Percentiles rank a stretch among this genome's conserved stretches.
These are phyloP conservation scores for Chiroxiphia lanceolata DNA, from an alignment of 2,797 vertebrate genomes.

Conservation along the genomic window DNA sequence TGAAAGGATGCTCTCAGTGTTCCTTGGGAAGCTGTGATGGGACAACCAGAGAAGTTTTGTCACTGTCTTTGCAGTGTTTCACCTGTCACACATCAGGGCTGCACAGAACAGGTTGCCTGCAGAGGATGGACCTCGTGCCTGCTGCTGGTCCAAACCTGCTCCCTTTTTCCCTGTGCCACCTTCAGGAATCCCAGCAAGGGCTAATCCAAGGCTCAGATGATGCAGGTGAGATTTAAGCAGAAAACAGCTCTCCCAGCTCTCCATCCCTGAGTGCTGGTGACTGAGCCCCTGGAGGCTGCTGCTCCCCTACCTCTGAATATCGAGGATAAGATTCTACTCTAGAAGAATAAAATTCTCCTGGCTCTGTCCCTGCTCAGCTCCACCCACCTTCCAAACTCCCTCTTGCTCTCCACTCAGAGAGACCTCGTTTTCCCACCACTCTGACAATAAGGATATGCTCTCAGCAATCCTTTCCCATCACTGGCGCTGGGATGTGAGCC, in stretches of 20 bases:
- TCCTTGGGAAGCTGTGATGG: neutral
- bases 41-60: accelerated
- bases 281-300: neutral
- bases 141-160: neutral
- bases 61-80: neutral
- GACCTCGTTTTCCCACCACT: neutral
- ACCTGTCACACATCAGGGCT: no score
- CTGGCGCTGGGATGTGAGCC: neutral
- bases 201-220: neutral
- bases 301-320: neutral
- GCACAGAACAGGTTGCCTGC: neutral
- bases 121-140: neutral
- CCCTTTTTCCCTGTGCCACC: neutral
- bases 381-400: neutral
- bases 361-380: neutral
- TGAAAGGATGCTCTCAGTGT: neutral
- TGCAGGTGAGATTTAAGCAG: neutral
- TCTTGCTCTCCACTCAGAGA: neutral
- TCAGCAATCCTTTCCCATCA: neutral
- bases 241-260: neutral
- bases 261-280: neutral
- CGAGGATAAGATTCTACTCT: neutral
- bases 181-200: neutral
- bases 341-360: no score
- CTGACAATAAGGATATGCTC: neutral